Percentiles rank a stretch among this genome's conserved stretches.
Conservation (phyloP, 1,140 invertebrate species). For the Eupristina koningsbergeri region DNA sequence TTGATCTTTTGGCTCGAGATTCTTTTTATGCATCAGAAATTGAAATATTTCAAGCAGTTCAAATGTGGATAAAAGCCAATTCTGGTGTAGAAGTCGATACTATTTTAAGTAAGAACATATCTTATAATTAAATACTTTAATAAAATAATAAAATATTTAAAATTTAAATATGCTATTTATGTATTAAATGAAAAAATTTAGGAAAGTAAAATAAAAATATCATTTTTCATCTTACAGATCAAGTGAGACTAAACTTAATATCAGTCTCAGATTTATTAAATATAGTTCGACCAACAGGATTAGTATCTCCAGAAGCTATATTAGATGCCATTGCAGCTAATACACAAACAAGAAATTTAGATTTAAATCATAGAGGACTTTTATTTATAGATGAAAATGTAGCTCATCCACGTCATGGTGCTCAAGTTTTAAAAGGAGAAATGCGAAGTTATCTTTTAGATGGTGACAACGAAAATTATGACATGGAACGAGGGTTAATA, state of each 20-base stretch:
- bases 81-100: slow-evolving; percentile 76
- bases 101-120: slow-evolving; percentile 62
- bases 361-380: slow-evolving; percentile 86
- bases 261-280: slow-evolving; percentile 88
- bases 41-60: slow-evolving; percentile 90
- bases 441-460: slow-evolving; percentile 89
- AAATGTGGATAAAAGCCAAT: slow-evolving; percentile 88
- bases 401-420: slow-evolving; percentile 83
- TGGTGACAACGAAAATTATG: slow-evolving; percentile 89
- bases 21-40: slow-evolving; percentile 97
- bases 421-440: slow-evolving; percentile 89
- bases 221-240: slow-evolving; percentile 60
- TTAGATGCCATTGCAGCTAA: slow-evolving; percentile 94
- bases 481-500: slow-evolving; percentile 85
- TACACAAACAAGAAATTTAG: slow-evolving; percentile 83
- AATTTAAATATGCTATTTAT: neutral
- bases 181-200: too few species aligned
- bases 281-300: slow-evolving; percentile 86
- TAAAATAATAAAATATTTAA: neutral
- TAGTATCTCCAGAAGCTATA: slow-evolving; percentile 91
- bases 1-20: slow-evolving; percentile 89
- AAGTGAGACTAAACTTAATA: slow-evolving; percentile 91
- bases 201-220: slow-evolving; percentile 8
- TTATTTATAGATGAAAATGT: slow-evolving; percentile 93
- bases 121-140: neutral